phyloP scores from a whole-genome alignment of 2,797 vertebrate genomes.

The Prionace glauca region DNA sequence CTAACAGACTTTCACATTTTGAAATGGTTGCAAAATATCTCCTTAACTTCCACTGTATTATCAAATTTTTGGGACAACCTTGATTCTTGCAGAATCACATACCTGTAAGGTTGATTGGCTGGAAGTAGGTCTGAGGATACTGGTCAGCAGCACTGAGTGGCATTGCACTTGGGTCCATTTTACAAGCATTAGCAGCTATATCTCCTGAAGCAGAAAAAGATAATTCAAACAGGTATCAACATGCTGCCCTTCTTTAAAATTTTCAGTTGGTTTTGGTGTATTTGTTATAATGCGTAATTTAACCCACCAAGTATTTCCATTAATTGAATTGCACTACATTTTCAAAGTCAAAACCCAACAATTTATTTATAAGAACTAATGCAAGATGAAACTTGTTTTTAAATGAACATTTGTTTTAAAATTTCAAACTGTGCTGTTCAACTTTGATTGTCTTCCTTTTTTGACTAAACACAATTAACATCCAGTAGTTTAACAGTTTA shows the following conservation, averaged over 20 bases:
- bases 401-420: not conserved
- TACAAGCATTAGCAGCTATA: slow-evolving; percentile 49
- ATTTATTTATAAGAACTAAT: not conserved
- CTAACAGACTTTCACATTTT: not conserved
- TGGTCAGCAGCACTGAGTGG: slow-evolving; percentile 62
- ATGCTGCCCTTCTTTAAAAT: not conserved
- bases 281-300: not conserved
- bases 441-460: not conserved
- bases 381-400: not conserved
- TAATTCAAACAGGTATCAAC: not conserved
- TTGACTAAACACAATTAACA: not conserved
- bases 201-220: slow-evolving; percentile 60
- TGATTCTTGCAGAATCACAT: slow-evolving; percentile 42
- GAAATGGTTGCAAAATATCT: not conserved
- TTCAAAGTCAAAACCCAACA: not conserved
- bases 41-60: not conserved
- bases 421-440: not conserved
- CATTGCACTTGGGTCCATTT: slow-evolving; percentile 59
- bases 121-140: slow-evolving; percentile 80
- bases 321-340: not conserved
- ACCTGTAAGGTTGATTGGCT: slow-evolving; percentile 77
- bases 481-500: not conserved
- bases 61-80: not conserved
- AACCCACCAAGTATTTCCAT: not conserved
- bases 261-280: not conserved